Evolutionary conservation across 2,888 invertebrate species (phyloP), one percentile per base, ranked within the genome.

Genomic region (Homarus gammarus): DNA sequence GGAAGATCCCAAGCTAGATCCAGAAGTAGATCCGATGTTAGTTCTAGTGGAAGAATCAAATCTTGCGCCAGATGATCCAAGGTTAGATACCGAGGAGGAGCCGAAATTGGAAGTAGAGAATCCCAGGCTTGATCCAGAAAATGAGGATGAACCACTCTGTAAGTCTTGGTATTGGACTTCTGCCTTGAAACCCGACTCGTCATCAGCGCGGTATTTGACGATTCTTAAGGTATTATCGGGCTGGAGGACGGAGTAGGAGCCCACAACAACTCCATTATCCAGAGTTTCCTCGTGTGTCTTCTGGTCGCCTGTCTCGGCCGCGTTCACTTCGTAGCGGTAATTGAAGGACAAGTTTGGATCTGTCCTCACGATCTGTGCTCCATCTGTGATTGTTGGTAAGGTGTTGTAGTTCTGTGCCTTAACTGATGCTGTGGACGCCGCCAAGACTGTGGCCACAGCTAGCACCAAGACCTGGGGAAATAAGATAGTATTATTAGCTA

Each of bases 171-270:
- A 88, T n/a, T 68, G 61, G 27, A 88, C 88, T 5, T 88, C 33
- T 12, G 88, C 90, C 40, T 83, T 73, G 90, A 90, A 90, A n/a
- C 90, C 90, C 5, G 90, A 77, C 8, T 22, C 12, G 10, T 81
- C 85, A 70, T 86, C 86, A 49, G 86, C 90, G 12, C 86, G 36
- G 75, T 90, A 90, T 5, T 68, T 85, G 51, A 90, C 90, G 5
- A 51, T 90, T 31, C 90, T 73, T 33, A 85, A 73, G 1, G 44
- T 22, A 31, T 84, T 86, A 56, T 85, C 86, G 31, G 90, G 90
- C 77, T 90, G 86, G 36, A 90, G 85, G 27, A 86, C 49, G 18
- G 86, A 86, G 78, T 90, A 90, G 0, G 82, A 40, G 10, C 90
- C 90, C 31, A 77, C 72, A 51, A 86, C 27, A n/a, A 86, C 86